Evolutionary conservation across 2,888 invertebrate genomes (phyloP).

Genomic region (Hyalella azteca): DNA sequence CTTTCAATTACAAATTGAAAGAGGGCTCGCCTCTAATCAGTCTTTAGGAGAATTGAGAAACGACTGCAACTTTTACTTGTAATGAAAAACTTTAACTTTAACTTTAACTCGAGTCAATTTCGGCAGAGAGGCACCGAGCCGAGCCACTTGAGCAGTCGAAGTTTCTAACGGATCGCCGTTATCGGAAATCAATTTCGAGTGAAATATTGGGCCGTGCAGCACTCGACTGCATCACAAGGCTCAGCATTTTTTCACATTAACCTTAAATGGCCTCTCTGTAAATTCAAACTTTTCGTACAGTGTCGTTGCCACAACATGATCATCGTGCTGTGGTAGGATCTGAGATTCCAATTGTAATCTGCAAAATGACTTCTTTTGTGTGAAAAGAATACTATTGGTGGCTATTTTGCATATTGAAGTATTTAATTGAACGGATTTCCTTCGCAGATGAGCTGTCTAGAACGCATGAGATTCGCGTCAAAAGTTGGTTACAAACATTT

Average conservation of each 20-base stretch:
- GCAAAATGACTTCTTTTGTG: neutral
- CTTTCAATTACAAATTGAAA: no score
- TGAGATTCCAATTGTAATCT: neutral
- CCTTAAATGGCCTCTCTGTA: neutral
- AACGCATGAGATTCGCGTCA: no score
- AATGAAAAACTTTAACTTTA: no score
- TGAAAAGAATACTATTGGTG: no score
- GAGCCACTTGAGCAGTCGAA: neutral
- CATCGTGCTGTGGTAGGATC: neutral
- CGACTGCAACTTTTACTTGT: no score
- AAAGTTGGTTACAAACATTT: no score
- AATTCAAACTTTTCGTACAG: neutral
- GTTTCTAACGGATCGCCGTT: neutral
- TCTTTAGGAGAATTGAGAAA: no score
- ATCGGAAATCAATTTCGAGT: constrained; percentile 3
- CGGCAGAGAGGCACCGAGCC: neutral
- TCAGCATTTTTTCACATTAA: neutral
- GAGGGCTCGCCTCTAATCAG: no score
- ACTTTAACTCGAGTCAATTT: no score
- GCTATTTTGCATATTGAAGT: no score
- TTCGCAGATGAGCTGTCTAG: no score
- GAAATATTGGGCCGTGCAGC: constrained; percentile 1
- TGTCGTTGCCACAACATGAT: neutral
- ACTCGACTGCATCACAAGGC: neutral
- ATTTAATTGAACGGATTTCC: no score